These are phyloP conservation scores for Tetranychus piercei DNA, from an alignment of 2,888 invertebrate species.

Conservation along the genomic window DNA sequence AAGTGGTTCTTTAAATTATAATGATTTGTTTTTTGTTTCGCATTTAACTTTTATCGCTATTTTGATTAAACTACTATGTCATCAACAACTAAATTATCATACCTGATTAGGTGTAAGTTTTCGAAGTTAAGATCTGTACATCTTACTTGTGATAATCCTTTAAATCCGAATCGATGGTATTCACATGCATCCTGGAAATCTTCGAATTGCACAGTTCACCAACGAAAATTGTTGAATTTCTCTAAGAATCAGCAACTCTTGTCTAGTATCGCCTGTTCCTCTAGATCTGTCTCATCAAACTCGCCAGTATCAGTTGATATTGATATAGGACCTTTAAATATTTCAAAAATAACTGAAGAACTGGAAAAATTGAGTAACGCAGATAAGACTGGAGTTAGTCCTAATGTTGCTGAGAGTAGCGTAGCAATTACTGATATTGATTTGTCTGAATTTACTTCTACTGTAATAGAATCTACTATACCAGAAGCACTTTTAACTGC, in stretches of 20 bases:
- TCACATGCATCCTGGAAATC: background rate
- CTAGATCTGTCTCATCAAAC: background rate
- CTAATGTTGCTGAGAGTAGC: background rate
- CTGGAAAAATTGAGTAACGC: background rate
- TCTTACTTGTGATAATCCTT: background rate
- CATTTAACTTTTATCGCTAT: too few species aligned
- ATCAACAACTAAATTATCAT: too few species aligned
- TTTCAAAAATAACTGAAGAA: constrained; percentile 1
- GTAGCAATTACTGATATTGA: background rate
- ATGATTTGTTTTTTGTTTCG: too few species aligned
- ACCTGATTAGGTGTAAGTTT: too few species aligned
- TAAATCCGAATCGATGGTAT: background rate
- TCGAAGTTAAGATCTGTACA: too few species aligned
- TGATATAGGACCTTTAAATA: background rate
- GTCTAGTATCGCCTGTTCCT: background rate
- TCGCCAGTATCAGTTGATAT: background rate
- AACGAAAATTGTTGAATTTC: background rate
- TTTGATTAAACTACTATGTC: too few species aligned
- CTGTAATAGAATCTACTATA: background rate
- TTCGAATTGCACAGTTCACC: background rate
- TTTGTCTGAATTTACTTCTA: background rate
- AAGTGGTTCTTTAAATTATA: too few species aligned
- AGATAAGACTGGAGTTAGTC: background rate
- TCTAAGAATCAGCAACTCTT: background rate
- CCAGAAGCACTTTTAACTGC: constrained; percentile 6